Evolutionary conservation across 2,113 vertebrate species (phyloP), one percentile per base, ranked within the genome.

Genomic region (Steatornis caripensis): DNA sequence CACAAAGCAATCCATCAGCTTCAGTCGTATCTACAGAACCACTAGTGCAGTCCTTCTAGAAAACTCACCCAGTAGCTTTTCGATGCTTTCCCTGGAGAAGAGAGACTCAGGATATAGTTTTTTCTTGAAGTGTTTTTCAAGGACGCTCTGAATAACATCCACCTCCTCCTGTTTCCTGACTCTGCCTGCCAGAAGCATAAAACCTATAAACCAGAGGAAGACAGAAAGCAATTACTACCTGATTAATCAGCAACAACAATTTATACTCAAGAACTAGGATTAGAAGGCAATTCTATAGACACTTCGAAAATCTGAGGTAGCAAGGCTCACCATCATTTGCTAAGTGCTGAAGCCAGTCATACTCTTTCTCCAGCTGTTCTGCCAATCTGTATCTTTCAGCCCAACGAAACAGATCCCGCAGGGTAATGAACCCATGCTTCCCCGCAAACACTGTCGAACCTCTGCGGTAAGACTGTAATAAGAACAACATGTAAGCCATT

Each of bases 381-480:
- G 99, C 98, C 94, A 99, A 82, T 53, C 99, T 97, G 96, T 99
- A 99, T 60, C 99, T 98, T 53, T 99, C 99, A 41, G 99, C 99
- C 99, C 99, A 99, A 61, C 99, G 99, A 93, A 99, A 99, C 43
- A 99, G 98, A 94, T 99, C 99, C 82, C 99, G 97, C 78, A 99
- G 97, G 12, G 99, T 99, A 85, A 99, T 99, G 97, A 99, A 99
- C 13, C 99, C 99, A 1, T 99, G 99, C 90, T 99, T 99, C 92
- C 99, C 99, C 34, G 99, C 99, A 98, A 99, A 99, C 89, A 99
- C 99, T 0, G 99, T 99, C 0, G 99, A 99, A 22, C 99, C 99
- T 92, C 99, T 98, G 89, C 99, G 99, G 82, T 99, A 97, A 13
- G 99, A 99, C 99, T 99, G 91, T 2, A 70, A 36, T 4, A 87